Percentiles rank a stretch among this genome's conserved stretches.
Conservation (phyloP, 2,888 invertebrate genomes). For the Seira ritae region DNA sequence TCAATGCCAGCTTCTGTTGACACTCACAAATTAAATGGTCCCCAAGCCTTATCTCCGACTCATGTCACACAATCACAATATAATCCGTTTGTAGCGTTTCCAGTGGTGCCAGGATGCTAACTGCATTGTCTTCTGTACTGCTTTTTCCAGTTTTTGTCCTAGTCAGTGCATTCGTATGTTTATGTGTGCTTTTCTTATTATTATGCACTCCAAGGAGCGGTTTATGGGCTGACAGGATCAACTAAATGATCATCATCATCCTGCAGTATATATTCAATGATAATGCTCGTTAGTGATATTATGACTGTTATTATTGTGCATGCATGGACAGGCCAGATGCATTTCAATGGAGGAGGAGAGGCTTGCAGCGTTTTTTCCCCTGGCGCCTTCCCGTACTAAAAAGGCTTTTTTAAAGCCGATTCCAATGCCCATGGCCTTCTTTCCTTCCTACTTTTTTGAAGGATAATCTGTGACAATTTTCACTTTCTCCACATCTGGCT, state of each 20-base stretch:
- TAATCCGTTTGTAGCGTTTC: background rate
- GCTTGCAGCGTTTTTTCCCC: background rate
- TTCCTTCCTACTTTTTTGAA: background rate
- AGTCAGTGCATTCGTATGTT: background rate
- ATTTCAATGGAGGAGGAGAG: background rate
- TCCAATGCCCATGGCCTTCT: constrained; percentile 3
- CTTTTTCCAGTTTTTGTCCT: background rate
- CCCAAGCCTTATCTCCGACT: constrained; percentile 54
- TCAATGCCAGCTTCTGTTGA: constrained; percentile 64
- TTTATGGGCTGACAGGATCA: constrained; percentile 7
- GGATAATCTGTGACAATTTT: background rate
- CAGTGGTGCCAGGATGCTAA: background rate
- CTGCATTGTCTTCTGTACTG: no score
- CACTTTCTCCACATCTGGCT: background rate
- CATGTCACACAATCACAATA: constrained; percentile 51
- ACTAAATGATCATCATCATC: background rate
- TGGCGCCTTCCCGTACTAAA: background rate
- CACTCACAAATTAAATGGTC: constrained; percentile 65
- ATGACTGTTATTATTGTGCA: background rate
- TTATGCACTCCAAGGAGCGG: background rate
- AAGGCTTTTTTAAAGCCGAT: background rate
- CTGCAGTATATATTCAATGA: constrained; percentile 4
- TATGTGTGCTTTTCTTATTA: background rate
- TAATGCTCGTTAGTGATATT: background rate
- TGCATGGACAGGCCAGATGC: background rate